Percentiles rank a stretch among this genome's conserved stretches.
Evolutionary conservation across 2,888 invertebrate species (phyloP).

Genomic region (Ctena decussata): DNA sequence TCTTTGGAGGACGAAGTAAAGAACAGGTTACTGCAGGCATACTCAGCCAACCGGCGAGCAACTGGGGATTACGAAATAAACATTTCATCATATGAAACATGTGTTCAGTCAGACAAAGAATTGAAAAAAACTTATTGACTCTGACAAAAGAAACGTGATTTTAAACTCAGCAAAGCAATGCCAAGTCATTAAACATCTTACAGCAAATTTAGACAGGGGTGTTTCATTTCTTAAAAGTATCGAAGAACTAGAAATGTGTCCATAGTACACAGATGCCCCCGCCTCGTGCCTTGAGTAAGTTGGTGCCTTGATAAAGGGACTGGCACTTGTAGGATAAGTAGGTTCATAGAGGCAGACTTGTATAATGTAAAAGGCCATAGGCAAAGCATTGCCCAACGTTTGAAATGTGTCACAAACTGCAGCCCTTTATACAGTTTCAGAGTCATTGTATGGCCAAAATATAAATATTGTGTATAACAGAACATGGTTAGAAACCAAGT

Average conservation of each 20-base stretch:
- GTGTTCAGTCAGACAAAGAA: background rate
- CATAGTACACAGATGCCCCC: too few species aligned
- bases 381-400: too few species aligned
- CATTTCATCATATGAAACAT: background rate
- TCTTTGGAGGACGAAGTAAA: background rate
- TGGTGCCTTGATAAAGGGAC: too few species aligned
- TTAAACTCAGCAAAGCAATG: conserved; percentile 8
- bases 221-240: background rate
- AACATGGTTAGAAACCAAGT: too few species aligned
- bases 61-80: background rate
- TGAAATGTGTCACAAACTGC: too few species aligned
- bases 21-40: background rate
- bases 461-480: too few species aligned
- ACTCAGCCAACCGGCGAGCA: background rate
- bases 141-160: conserved; percentile 2
- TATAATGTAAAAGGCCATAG: too few species aligned
- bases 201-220: background rate
- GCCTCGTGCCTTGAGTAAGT: too few species aligned
- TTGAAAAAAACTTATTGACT: conserved; percentile 3
- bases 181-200: background rate
- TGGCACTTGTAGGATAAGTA: too few species aligned
- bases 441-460: too few species aligned
- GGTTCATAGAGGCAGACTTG: too few species aligned
- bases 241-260: background rate
- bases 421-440: too few species aligned